Evolutionary conservation across 2,888 invertebrate genomes (phyloP).

Genomic region (Rugalucina vietnamica): DNA sequence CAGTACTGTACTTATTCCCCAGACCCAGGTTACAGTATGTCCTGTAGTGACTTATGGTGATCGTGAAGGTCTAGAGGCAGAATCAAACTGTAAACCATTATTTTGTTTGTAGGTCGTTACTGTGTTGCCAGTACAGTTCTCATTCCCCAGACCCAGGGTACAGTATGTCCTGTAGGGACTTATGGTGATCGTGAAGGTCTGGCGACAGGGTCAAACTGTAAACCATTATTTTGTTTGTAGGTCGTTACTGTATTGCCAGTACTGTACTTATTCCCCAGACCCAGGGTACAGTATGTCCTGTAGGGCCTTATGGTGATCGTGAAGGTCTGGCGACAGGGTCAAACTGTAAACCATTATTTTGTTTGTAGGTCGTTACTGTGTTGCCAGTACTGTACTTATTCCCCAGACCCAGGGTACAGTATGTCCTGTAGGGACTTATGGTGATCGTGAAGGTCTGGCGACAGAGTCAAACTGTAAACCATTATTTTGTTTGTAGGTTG

Average conservation of each 20-base stretch:
- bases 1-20: not conserved
- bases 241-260: not conserved
- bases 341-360: not conserved
- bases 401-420: conserved; percentile 68
- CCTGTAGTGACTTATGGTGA: no score
- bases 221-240: not conserved
- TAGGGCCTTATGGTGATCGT: no score
- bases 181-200: conserved; percentile 73
- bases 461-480: conserved; percentile 64
- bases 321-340: no score
- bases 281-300: no score
- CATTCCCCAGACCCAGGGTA: conserved; percentile 66
- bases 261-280: no score
- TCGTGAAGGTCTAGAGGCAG: no score
- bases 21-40: no score
- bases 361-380: conserved; percentile 75
- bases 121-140: conserved; percentile 73
- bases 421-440: conserved; percentile 79
- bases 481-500: conserved; percentile 63
- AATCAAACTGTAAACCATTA: not conserved
- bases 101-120: conserved; percentile 69
- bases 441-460: conserved; percentile 68
- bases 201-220: conserved; percentile 66
- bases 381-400: conserved; percentile 69
- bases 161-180: conserved; percentile 78